A percentile compares a stretch with the other conserved stretches of the same genome.
phyloP scores from a whole-genome alignment of 2,797 vertebrate species.

The Malurus leucopterus region DNA sequence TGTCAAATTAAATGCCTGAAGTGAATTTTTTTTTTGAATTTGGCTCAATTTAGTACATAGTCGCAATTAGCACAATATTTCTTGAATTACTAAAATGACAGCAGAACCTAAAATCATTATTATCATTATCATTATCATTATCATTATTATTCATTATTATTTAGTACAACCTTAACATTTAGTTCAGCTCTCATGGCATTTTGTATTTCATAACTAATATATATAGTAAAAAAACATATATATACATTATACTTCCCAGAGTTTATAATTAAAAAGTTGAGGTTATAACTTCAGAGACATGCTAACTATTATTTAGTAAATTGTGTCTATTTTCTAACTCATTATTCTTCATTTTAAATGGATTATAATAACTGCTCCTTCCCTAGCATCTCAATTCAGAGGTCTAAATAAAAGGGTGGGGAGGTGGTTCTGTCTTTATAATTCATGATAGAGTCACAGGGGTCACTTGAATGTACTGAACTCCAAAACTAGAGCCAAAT shows the following conservation, averaged over 20 bases:
- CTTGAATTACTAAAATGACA: background rate
- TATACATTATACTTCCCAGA: background rate
- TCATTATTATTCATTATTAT: background rate
- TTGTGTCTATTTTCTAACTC: background rate
- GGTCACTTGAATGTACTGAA: background rate
- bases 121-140: background rate
- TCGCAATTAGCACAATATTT: background rate
- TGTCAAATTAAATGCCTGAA: background rate
- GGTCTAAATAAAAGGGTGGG: background rate
- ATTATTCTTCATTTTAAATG: background rate
- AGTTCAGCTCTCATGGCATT: background rate
- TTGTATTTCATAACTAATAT: background rate
- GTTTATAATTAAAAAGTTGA: background rate
- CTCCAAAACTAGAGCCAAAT: background rate
- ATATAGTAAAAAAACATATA: background rate
- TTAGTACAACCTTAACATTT: background rate
- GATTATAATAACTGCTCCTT: background rate
- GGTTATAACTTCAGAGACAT: background rate
- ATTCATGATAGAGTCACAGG: background rate
- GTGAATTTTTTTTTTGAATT: background rate
- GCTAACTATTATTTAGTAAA: background rate
- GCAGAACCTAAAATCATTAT: background rate
- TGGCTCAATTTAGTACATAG: background rate
- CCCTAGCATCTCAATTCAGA: background rate
- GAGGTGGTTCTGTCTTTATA: background rate